Base-by-base conservation (phyloP, 2,888 invertebrate species). In the Drosophila austrosaltans region DNA sequence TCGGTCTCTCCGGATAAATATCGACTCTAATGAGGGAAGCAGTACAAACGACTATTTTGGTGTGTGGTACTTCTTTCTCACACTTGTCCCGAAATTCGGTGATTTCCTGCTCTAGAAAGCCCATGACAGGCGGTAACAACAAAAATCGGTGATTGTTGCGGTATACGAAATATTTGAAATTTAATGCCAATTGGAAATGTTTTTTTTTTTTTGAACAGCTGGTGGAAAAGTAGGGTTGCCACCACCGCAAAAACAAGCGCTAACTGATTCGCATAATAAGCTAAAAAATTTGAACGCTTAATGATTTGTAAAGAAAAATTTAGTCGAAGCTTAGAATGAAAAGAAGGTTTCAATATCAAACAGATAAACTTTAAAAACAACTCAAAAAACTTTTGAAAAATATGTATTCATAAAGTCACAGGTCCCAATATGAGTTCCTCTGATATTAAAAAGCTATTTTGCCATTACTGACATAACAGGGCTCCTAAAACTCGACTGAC, bases 21-120 rank as follows among this genome's bases (percentile, higher is more conserved):
- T 95, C 94, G 63, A 95, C 94, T 76, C 95, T 93, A 61, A 96
- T 95, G 92, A 96, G 94, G 32, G 94, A 94, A 54, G 94, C 93
- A 65, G 92, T 95, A 91, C 96, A 96, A 57, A 95, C 94, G 71
- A 95, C 93, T 78, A 96, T 93, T 90, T 93, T 94, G 79, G 94
- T 94, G 78, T 94, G 94, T 69, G 93, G 92, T 56, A 96, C 93
- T 69, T 94, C 93, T 92, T 94, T 93, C 80, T 95, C 94, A 87
- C 94, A 95, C 69, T 94, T 92, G 89, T 93, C 93, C 89, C 93
- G 94, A 69, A 96, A 93, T 92, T 95, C 95, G 81, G 93, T 92
- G 60, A 96, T 92, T 91, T 96, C 96, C 92, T 94, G 94, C 87
- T 94, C 94, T 88, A 95, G 94, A 89, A 94, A 93, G 92, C 94